phyloP scores from a whole-genome alignment of 2,888 invertebrate genomes.

The Frankliniella intonsa region DNA sequence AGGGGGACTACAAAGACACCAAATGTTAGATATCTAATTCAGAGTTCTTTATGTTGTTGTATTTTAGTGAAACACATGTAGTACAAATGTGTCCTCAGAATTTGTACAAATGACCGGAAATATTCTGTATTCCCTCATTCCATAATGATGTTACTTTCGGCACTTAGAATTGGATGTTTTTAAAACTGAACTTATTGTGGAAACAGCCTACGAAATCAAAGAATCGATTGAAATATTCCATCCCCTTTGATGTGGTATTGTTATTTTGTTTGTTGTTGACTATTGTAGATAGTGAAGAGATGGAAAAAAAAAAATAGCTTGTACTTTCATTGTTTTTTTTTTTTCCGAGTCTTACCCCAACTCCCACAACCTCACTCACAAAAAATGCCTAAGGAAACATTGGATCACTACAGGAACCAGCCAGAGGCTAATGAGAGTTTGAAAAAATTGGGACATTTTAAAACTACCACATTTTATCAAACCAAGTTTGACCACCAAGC shows the following conservation, averaged over 20 bases:
- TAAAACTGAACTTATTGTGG: no score
- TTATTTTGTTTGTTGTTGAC: slow-evolving; percentile 27
- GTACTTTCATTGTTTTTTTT: neutral
- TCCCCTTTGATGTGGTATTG: neutral
- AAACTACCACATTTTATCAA: neutral
- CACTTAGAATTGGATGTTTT: no score
- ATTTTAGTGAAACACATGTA: no score
- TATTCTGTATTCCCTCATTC: no score
- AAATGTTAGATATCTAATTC: no score
- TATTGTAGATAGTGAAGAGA: neutral
- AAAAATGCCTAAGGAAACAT: neutral
- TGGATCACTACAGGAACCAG: neutral
- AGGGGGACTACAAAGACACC: neutral
- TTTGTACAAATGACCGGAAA: no score
- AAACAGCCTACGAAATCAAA: no score
- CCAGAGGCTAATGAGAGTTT: neutral
- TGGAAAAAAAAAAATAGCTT: neutral
- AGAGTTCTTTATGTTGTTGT: no score
- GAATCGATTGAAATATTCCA: no score
- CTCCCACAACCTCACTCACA: neutral
- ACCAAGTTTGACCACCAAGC: no score
- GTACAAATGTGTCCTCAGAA: no score
- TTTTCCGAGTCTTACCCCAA: neutral
- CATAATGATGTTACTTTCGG: no score
- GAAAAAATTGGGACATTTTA: neutral